phyloP scores from a whole-genome alignment of 1,140 invertebrate genomes.

The Aphidius gifuensis region DNA sequence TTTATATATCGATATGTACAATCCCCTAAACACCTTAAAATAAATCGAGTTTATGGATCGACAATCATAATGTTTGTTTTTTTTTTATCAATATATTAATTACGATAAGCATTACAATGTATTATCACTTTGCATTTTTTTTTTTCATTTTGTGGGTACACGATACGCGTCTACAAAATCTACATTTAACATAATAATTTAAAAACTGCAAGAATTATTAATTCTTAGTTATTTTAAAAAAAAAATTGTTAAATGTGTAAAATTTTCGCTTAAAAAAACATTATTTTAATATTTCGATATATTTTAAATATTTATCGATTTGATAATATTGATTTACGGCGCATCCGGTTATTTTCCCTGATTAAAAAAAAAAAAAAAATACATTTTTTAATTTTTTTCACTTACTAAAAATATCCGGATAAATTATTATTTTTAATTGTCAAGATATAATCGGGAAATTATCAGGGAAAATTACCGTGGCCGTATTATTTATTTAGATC shows the following conservation, averaged over 20 bases:
- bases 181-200: constrained; percentile 11
- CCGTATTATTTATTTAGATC: neutral
- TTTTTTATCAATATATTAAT: too few relatives aligned
- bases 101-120: too few relatives aligned
- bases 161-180: constrained; percentile 16
- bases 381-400: neutral
- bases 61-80: too few relatives aligned
- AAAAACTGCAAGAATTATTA: constrained; percentile 1
- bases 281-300: neutral
- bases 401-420: neutral
- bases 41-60: too few relatives aligned
- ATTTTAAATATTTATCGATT: neutral
- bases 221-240: constrained; percentile 5
- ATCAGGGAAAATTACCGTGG: constrained; percentile 7
- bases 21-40: too few relatives aligned
- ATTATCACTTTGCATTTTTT: constrained; percentile 16
- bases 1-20: too few relatives aligned
- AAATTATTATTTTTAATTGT: neutral
- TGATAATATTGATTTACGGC: too few relatives aligned
- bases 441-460: neutral
- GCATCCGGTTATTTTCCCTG: neutral
- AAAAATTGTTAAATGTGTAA: constrained; percentile 16
- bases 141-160: constrained; percentile 11
- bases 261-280: neutral
- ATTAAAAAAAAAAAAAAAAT: neutral